A percentile compares a stretch with the other conserved stretches of the same genome.
Conservation (phyloP, 2,888 invertebrate genomes). For the Spilarctia lutea region DNA sequence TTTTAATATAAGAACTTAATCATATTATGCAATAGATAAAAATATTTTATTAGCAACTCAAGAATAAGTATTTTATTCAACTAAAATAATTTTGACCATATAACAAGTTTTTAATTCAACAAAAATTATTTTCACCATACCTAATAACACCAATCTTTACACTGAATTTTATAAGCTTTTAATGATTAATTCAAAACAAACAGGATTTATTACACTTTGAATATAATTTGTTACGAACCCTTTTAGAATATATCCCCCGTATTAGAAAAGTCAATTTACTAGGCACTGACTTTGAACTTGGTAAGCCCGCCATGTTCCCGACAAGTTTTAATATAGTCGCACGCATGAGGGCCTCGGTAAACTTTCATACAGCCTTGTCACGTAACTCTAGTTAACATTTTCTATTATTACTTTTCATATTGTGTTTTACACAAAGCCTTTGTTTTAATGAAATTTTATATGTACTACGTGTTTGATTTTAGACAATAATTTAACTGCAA, state of each 20-base stretch:
- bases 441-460: slow-evolving; percentile 18
- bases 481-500: no score
- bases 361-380: slow-evolving; percentile 48
- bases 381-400: slow-evolving; percentile 29
- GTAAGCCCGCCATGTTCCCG: slow-evolving; percentile 14
- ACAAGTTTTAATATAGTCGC: slow-evolving; percentile 43
- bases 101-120: not conserved
- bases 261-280: slow-evolving; percentile 4
- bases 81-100: not conserved
- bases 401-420: slow-evolving; percentile 13
- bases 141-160: not conserved
- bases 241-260: not conserved
- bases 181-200: not conserved
- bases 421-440: slow-evolving; percentile 10
- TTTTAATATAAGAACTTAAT: not conserved
- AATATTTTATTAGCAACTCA: no score
- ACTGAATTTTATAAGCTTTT: no score
- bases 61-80: not conserved
- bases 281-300: not conserved
- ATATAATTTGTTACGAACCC: not conserved
- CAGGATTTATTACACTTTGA: not conserved
- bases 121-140: not conserved
- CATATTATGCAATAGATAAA: no score
- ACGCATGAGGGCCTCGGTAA: slow-evolving; percentile 52
- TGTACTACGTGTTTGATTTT: slow-evolving; percentile 5